Base-by-base conservation (phyloP, 2,797 vertebrate genomes). In the Anolis apletophallus region DNA sequence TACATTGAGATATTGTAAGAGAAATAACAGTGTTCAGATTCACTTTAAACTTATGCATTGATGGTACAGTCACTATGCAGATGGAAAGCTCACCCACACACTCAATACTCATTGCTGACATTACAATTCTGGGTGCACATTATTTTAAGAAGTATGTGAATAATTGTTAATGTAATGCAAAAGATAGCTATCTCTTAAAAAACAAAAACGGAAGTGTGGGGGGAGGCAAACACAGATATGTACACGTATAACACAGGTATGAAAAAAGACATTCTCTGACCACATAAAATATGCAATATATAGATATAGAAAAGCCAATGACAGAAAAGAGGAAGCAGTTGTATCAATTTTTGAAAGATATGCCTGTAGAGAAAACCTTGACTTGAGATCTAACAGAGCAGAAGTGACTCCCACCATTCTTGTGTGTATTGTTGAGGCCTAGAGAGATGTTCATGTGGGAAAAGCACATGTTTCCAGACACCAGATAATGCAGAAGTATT, bases 1-100 rank as follows among this genome's bases (percentile, higher is more conserved):
- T 99, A 88, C 40, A 88, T 93, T 91, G 92, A 85, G 52, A 1
- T 50, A 83, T 10, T 21, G 26, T 89, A 87, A 72, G 14, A 91
- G 89, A 84, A 81, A 54, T 55, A 83, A 0, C 21, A 36, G 21
- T 68, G 0, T 36, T 81, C 23, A 29, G 8, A 68, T 68, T 67
- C 40, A 50, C 68, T 72, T 78, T 79, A 80, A 84, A 83, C 55
- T 73, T 75, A 86, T 32, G 85, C 81, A 12, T 87, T 76, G 2
- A 5, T 64, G 11, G 10, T 50, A 32, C 80, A 0, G n/a, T 73
- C 73, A 73, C 88, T 69, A 91, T 46, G 87, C 83, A 90, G 88
- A 46, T 50, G 74, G 54, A 84, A 91, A 90, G 83, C 90, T 88
- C 91, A 86, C 83, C 87, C 83, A 82, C 1, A 36, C 86, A 52